Evolutionary conservation across 2,888 invertebrate species (phyloP).

Genomic region (Agapostemon virescens): DNA sequence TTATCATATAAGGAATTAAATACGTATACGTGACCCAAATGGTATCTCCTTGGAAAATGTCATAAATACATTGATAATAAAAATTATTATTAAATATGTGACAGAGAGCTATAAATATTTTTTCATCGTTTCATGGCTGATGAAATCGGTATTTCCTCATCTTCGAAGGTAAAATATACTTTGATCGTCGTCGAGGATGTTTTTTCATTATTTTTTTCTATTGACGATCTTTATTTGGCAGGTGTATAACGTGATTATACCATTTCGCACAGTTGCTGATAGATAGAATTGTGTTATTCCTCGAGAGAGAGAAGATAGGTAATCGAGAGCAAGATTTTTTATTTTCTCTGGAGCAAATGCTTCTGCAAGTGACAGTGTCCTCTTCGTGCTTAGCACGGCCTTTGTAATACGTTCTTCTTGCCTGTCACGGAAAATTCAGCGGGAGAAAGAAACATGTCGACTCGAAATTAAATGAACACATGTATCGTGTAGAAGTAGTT

Average conservation of each 20-base stretch:
- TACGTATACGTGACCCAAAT: no score
- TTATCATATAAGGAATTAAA: no score
- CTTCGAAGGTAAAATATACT: background rate
- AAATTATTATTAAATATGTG: no score
- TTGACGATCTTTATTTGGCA: background rate
- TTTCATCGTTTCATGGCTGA: slow-evolving; percentile 1
- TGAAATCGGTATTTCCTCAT: background rate
- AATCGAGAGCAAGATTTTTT: background rate
- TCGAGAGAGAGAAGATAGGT: background rate
- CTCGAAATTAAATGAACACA: background rate
- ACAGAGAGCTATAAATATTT: background rate
- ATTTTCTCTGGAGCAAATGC: background rate
- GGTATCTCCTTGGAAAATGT: no score
- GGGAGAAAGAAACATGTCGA: background rate
- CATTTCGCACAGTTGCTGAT: background rate
- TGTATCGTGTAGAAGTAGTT: background rate
- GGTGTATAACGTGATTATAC: background rate
- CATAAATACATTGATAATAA: no score
- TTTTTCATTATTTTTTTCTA: background rate
- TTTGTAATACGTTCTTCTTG: background rate
- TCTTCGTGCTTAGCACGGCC: background rate
- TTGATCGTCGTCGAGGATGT: background rate
- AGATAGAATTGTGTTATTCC: background rate
- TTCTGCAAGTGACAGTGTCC: slow-evolving; percentile 2
- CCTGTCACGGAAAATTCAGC: background rate